Evolutionary conservation across 2,888 invertebrate genomes (phyloP), one percentile per base, ranked within the genome.

Genomic region (Papilio demoleus): DNA sequence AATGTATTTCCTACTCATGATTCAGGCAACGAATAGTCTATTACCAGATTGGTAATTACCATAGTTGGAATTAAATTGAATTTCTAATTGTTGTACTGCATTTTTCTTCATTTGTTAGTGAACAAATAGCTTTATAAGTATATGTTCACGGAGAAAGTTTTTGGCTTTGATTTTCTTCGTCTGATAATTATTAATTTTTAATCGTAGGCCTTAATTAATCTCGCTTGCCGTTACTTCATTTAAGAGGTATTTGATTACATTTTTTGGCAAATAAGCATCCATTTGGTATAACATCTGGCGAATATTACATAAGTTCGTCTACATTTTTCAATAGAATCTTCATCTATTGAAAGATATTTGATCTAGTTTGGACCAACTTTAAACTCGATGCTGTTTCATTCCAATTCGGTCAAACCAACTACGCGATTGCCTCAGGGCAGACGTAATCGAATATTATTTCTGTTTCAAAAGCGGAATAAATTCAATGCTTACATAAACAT

Each of bases 351-450:
- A 65, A 60, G 59, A 68, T 65, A 65, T 68, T 68, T 65, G 68
- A 65, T 68, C 68, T 60, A 68, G 68, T 64, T 68, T 50, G 40
- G 40, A 53, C 60, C 14, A 68, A 65, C 60, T 68, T 68, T 34
- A 40, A 17, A 22, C 31, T 64, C 59, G 64, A 59, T 50, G 64
- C 50, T 50, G 60, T 64, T 60, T 65, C 50, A 50, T 60, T 53
- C 47, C 64, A 65, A 60, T 60, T 68, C 68, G 60, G 64, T 40
- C 60, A 64, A 38, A 68, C 64, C 31, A 64, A 68, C 60, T 65
- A 65, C 31, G 61, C 19, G 38, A 68, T 40, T 60, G 68, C 64
- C 64, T 59, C 64, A 31, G 50, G 60, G 53, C 61, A 61, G 31
- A 56, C 65, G 56, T 56, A 65, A 65, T 65, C 31, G 40, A 65